Evolutionary conservation across 2,113 vertebrate genomes (phyloP).

Genomic region (Corydoras sp.): DNA sequence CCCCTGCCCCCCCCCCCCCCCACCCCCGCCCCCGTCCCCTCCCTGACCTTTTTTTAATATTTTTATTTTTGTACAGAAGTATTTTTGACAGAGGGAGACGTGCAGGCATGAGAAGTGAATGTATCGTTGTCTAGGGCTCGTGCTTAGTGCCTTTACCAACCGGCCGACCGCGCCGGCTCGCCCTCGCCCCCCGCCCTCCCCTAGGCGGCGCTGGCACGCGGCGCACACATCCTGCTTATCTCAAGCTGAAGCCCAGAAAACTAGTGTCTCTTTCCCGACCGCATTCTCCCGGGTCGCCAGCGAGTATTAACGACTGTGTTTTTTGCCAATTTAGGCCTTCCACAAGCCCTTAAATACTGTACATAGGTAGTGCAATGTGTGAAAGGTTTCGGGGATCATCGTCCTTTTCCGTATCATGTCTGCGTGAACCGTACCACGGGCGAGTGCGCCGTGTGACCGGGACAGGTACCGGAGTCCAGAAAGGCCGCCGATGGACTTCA

Average conservation of each 20-base stretch:
- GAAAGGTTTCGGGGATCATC: conserved; percentile 33
- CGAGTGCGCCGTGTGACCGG: background rate
- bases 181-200: background rate
- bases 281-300: conserved; percentile 6
- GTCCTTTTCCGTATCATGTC: conserved; percentile 9
- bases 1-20: conserved; percentile 4
- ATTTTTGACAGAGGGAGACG: conserved; percentile 49
- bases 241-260: conserved; percentile 3
- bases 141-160: conserved; percentile 69
- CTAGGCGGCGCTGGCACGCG: too few relatives aligned
- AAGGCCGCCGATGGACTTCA: background rate
- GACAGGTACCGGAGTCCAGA: background rate
- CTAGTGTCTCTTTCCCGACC: conserved; percentile 18
- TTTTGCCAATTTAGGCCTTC: conserved; percentile 32
- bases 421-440: too few relatives aligned
- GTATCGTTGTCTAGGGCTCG: conserved; percentile 67
- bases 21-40: background rate
- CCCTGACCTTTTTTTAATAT: conserved; percentile 30
- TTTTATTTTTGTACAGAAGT: conserved; percentile 59
- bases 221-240: conserved; percentile 1
- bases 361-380: conserved; percentile 35
- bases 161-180: conserved; percentile 17
- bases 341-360: conserved; percentile 34
- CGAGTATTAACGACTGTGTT: conserved; percentile 36
- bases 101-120: conserved; percentile 61